Evolutionary conservation across 35 echinoderm and acorn worm genomes (phyloP).

Genomic region (Hemicentrotus pulcherrimus): DNA sequence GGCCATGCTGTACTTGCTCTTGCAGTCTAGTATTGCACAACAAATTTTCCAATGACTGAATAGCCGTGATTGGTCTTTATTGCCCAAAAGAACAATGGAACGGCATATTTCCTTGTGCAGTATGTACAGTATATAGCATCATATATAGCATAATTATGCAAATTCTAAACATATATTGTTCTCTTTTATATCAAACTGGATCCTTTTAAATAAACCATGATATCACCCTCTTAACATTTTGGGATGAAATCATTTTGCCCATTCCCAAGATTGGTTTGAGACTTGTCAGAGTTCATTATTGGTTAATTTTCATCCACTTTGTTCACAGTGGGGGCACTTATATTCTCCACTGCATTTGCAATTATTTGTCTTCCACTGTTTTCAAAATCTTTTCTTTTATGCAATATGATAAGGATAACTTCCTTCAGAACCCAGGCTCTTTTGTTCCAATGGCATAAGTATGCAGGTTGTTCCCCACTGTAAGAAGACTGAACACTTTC

Average conservation of each 20-base stretch:
- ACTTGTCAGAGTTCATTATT: not conserved
- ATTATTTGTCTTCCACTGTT: not conserved
- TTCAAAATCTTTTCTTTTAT: not conserved
- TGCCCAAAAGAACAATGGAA: not conserved
- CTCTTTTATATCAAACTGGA: constrained; percentile 52
- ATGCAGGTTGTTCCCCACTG: not conserved
- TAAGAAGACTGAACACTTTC: not conserved
- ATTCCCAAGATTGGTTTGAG: constrained; percentile 9
- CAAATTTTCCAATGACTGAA: not conserved
- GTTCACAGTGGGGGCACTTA: not conserved
- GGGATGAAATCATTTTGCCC: constrained; percentile 49
- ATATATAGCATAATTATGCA: constrained; percentile 63
- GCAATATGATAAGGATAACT: not conserved
- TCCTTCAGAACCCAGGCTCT: constrained; percentile 46
- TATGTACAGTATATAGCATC: too few relatives aligned
- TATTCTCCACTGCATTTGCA: not conserved
- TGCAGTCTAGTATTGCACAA: not conserved
- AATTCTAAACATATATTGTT: constrained; percentile 42
- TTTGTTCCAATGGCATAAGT: not conserved
- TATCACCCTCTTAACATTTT: not conserved
- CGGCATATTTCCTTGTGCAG: too few relatives aligned
- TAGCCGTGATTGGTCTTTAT: not conserved
- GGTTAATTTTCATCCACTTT: not conserved
- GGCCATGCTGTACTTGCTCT: too few relatives aligned
- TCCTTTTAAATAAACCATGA: constrained; percentile 62